Conservation (phyloP, 2,113 vertebrate species). For the Nothoprocta perdicaria region DNA sequence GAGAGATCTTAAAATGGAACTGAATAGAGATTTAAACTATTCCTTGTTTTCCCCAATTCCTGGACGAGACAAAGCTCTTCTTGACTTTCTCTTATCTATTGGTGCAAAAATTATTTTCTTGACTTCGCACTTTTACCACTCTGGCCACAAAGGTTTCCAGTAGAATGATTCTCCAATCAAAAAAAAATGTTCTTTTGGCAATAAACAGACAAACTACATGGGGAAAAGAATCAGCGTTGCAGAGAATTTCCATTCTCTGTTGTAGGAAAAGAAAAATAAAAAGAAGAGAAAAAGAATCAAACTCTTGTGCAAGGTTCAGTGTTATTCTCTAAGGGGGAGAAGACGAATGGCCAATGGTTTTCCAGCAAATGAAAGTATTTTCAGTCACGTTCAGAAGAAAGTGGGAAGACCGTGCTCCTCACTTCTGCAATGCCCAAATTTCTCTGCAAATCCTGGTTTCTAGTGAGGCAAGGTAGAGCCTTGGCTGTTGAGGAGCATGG, state of each 20-base stretch:
- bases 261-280: background rate
- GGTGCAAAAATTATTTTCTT: constrained; percentile 1
- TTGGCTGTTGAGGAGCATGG: background rate
- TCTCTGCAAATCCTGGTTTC: background rate
- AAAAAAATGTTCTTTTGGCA: background rate
- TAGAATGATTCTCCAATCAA: background rate
- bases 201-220: background rate
- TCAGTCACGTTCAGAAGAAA: background rate
- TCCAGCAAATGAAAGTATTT: background rate
- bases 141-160: background rate
- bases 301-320: background rate
- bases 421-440: background rate
- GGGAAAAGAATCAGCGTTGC: background rate
- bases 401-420: background rate
- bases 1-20: constrained; percentile 7
- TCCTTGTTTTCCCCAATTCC: background rate
- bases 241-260: background rate
- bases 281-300: background rate
- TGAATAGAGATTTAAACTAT: background rate
- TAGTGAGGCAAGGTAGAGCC: background rate
- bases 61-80: background rate
- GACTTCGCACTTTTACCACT: background rate
- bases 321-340: background rate
- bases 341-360: background rate
- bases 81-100: background rate